phyloP scores from a whole-genome alignment of 2,113 vertebrate genomes.

The Phoenicopterus ruber region DNA sequence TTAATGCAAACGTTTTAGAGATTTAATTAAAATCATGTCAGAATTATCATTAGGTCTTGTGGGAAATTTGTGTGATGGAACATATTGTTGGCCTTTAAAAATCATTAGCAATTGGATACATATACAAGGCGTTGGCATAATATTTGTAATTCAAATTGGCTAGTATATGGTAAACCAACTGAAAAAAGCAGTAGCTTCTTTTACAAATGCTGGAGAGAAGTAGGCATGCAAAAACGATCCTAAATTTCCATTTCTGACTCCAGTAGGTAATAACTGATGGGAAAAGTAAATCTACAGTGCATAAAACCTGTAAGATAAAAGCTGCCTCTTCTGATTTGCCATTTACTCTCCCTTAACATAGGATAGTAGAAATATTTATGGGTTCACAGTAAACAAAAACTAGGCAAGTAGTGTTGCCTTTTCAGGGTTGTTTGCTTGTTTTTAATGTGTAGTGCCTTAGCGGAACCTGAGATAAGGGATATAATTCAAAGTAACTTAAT shows the following conservation, averaged over 20 bases:
- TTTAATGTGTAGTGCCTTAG: neutral
- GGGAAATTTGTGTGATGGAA: neutral
- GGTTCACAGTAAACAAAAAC: neutral
- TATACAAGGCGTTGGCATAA: conserved; percentile 6
- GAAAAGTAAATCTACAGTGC: neutral
- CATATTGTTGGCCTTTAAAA: conserved; percentile 53
- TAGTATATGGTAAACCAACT: neutral
- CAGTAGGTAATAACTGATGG: neutral
- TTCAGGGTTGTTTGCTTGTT: neutral
- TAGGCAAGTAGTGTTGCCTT: neutral
- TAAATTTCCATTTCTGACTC: neutral
- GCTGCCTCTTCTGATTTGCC: neutral
- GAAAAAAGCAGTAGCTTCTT: neutral
- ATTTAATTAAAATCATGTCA: conserved; percentile 51
- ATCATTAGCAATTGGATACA: conserved; percentile 34
- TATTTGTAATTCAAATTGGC: neutral
- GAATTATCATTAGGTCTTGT: neutral
- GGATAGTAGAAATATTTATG: neutral
- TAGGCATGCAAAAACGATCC: neutral
- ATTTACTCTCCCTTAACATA: neutral
- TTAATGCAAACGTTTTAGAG: neutral
- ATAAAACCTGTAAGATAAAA: neutral
- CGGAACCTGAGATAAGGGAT: neutral
- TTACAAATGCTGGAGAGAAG: neutral
- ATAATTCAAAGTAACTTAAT: neutral